Evolutionary conservation across 2,797 vertebrate species (phyloP).

Genomic region (Sphenopsis melanotis): DNA sequence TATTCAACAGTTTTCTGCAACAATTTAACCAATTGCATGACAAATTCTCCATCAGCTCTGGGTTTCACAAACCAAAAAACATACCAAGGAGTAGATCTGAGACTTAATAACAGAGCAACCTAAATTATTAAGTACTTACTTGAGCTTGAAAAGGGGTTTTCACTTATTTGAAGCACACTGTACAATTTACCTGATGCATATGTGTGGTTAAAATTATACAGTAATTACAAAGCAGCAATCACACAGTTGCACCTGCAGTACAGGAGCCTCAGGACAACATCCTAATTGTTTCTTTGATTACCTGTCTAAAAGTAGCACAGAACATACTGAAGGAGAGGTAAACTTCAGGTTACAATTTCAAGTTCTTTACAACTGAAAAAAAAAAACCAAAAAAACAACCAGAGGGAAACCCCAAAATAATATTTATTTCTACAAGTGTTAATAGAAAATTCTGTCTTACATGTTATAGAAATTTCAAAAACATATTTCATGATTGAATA

Average conservation of each 20-base stretch:
- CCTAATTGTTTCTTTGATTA: slow-evolving; percentile 72
- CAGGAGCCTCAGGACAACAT: slow-evolving; percentile 68
- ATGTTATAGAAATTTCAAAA: not conserved
- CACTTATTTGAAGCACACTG: slow-evolving; percentile 58
- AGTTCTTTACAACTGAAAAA: not conserved
- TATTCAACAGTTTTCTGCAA: slow-evolving; percentile 42
- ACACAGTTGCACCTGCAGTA: slow-evolving; percentile 65
- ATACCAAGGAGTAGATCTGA: not conserved
- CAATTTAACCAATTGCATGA: slow-evolving; percentile 36
- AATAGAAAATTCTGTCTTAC: not conserved
- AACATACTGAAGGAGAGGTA: slow-evolving; percentile 45
- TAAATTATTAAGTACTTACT: slow-evolving; percentile 58
- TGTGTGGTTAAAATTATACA: slow-evolving; percentile 19
- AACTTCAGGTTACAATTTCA: slow-evolving; percentile 50
- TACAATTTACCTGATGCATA: slow-evolving; percentile 49
- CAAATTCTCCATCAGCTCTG: not conserved
- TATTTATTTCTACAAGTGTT: not conserved
- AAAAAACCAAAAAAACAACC: not conserved
- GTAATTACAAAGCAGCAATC: slow-evolving; percentile 73
- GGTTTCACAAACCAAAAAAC: not conserved
- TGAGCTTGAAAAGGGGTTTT: slow-evolving; percentile 61
- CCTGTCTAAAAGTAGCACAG: slow-evolving; percentile 58
- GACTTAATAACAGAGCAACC: not conserved
- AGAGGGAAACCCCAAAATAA: not conserved
- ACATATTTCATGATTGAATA: fast-evolving